Evolutionary conservation across 1,140 invertebrate species (phyloP), one percentile per base, ranked within the genome.

Genomic region (Leptinotarsa lineolata): DNA sequence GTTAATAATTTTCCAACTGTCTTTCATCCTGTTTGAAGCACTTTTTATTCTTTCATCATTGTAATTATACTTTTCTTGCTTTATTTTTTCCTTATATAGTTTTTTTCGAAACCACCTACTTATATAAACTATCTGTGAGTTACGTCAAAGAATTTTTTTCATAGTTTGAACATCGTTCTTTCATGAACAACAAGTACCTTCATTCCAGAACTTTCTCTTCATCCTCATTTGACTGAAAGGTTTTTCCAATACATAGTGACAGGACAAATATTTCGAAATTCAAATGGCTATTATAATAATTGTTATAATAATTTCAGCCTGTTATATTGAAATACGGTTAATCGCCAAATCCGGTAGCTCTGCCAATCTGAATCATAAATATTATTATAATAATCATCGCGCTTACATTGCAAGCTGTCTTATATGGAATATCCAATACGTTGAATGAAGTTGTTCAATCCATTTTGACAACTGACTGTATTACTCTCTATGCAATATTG

Each of bases 401-500:
- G 15, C 48, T 5, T 15, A 54, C 48, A 54, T 15, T n/a, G 48
- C 16, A 54, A 54, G 6, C 48, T n/a, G 0, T 3, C 48, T 54
- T 54, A 54, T 54, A 16, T 18, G 13, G 48, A 54, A 54, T 54
- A 54, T 16, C 1, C 48, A 2, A 54, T 54, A 1, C 48, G n/a
- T 54, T 54, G 15, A 54, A 54, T 54, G 16, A 54, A 54, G 16
- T 54, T 54, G 48, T 54, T 54, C n/a, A 5, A 54, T n/a, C n/a
- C 48, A 18, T 16, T 54, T 16, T 54, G 48, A 54, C 48, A 54
- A n/a, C n/a, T 54, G 48, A 54, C 48, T n/a, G n/a, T 54, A 54
- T 16, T 54, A 54, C 48, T 64, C 6, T 64, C 6, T 21, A 22
- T 64, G 61, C 61, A 64, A 64, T 12, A 64, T 64, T 64, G 61